phyloP scores from a whole-genome alignment of 2,888 invertebrate species.

The Anthoptus insignis region DNA sequence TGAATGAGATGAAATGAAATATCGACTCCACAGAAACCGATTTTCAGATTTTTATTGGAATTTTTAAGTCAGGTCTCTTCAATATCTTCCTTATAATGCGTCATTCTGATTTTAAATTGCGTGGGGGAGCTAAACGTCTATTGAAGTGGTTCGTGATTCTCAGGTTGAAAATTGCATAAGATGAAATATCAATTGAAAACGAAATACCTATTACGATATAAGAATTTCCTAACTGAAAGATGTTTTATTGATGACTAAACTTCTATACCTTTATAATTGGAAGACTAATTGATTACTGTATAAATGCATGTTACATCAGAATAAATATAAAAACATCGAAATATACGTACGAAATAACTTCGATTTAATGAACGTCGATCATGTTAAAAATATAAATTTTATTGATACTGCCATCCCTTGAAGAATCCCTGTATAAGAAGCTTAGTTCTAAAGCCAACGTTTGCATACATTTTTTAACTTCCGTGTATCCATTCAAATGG shows the following conservation, averaged over 20 bases:
- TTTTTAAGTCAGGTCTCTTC: slow-evolving; percentile 51
- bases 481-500: too few relatives aligned
- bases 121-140: slow-evolving; percentile 37
- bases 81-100: slow-evolving; percentile 45
- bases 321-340: too few relatives aligned
- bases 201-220: slow-evolving; percentile 2
- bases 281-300: too few relatives aligned
- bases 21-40: slow-evolving; percentile 63
- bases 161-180: slow-evolving; percentile 36
- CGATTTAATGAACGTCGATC: too few relatives aligned
- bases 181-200: slow-evolving; percentile 19
- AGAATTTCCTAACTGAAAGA: not conserved
- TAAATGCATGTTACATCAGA: too few relatives aligned
- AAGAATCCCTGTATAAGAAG: too few relatives aligned
- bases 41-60: slow-evolving; percentile 60
- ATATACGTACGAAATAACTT: too few relatives aligned
- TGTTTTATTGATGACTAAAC: not conserved
- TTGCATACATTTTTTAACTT: too few relatives aligned
- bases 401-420: too few relatives aligned
- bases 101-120: slow-evolving; percentile 39
- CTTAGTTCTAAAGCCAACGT: too few relatives aligned
- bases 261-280: too few relatives aligned
- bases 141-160: slow-evolving; percentile 32
- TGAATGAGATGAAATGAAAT: slow-evolving; percentile 77
- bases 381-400: too few relatives aligned